Evolutionary conservation across 2,888 invertebrate genomes (phyloP), one percentile per base, ranked within the genome.

Genomic region (Automeris io): DNA sequence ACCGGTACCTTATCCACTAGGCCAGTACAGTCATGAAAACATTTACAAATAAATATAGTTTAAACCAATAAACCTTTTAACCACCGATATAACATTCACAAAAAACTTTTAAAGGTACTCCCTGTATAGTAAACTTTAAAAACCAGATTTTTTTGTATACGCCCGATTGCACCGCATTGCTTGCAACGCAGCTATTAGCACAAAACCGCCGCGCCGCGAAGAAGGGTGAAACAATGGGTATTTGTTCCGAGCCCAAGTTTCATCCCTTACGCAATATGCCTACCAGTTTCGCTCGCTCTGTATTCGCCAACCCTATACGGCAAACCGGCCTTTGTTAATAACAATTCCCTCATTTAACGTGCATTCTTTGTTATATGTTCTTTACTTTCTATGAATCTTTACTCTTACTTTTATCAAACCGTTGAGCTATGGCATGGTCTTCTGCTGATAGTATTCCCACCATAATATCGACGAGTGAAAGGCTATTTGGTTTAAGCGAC

Each of bases 261-360:
- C 69, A 71, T 67, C 70, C 68, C 68, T 70, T 70, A 72, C 66
- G 70, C 70, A 72, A 70, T 71, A 71, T 70, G 67, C 64, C 69
- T 70, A 67, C 63, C 54, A 57, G 50, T 39, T 45, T 61, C 60
- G 50, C 45, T 65, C 64, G 64, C 58, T 65, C 65, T 61, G 59
- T 65, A 62, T 56, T 59, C 63, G 56, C 61, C 57, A 55, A 51
- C 47, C 53, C 54, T 45, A 53, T 52, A 51, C 26, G 5, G 13
- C 26, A n/a, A 11, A 3, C 26, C 26, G 26, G 2, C 6, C 2
- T 7, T 11, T 12, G 2, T 12, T 13, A 29, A 8, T 8, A 29
- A 1, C 19, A 13, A 35, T 43, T 41, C 57, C 45, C 1, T 19
- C 1, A 8, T 41, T 39, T 11, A 39, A 16, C 31, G 41, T 45